These are phyloP conservation scores for Mythimna pallens DNA, from an alignment of 2,888 invertebrate genomes.

Conservation along the genomic window DNA sequence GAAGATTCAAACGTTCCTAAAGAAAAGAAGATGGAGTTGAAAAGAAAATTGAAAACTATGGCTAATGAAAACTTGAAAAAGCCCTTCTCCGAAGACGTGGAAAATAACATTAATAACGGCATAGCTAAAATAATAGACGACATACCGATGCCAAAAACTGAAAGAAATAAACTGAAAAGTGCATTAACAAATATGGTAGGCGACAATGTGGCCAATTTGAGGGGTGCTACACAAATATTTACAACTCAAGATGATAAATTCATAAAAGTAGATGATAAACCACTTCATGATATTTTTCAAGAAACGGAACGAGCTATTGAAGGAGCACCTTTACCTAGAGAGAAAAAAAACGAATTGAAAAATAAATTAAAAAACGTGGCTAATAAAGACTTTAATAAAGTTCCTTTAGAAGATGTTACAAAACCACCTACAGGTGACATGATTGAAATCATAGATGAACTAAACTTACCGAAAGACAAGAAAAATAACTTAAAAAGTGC, in stretches of 20 bases:
- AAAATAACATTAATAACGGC: neutral
- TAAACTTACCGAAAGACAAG: slow-evolving; percentile 20
- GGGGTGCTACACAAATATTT: too few species aligned
- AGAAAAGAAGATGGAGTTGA: neutral
- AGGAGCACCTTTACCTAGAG: neutral
- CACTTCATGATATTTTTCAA: slow-evolving; percentile 5
- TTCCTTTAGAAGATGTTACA: neutral
- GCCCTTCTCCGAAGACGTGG: neutral
- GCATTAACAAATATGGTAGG: neutral
- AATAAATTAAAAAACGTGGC: slow-evolving; percentile 8
- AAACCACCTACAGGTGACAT: slow-evolving; percentile 6
- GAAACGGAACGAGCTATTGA: neutral
- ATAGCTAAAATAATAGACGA: neutral
- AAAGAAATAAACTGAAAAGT: neutral
- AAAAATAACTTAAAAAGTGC: slow-evolving; percentile 14
- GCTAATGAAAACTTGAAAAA: neutral
- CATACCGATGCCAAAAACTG: neutral
- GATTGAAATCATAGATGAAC: slow-evolving; percentile 17
- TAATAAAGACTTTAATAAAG: neutral
- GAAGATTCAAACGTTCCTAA: neutral
- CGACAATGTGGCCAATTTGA: neutral
- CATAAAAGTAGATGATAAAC: slow-evolving; percentile 14
- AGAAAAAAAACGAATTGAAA: neutral
- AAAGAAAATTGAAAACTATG: neutral
- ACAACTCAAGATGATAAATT: neutral